These are phyloP conservation scores for Eidolon helvum DNA, from an alignment of 2,113 vertebrate genomes.

Conservation along the genomic window DNA sequence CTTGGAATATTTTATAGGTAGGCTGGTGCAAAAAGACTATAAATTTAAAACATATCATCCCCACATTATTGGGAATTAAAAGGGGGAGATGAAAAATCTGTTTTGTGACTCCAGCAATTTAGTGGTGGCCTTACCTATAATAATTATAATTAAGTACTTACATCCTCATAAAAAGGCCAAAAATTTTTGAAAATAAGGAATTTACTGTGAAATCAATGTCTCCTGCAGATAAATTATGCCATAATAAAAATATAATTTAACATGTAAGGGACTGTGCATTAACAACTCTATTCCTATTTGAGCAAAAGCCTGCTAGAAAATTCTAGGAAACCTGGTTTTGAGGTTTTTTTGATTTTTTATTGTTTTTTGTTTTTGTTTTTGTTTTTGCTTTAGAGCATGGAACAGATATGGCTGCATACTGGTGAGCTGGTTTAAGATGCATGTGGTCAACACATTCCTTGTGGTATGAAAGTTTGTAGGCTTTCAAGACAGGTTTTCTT, in stretches of 20 bases:
- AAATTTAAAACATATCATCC: not conserved
- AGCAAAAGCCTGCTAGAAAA: not conserved
- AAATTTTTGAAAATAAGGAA: not conserved
- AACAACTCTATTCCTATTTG: not conserved
- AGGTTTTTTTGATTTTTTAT: not conserved
- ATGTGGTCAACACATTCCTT: slow-evolving; percentile 42
- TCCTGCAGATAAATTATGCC: not conserved
- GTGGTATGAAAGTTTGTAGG: not conserved
- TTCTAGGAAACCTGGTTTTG: not conserved
- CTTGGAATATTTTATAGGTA: not conserved
- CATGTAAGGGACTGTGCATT: not conserved
- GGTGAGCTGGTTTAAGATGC: not conserved
- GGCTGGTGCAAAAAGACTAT: not conserved
- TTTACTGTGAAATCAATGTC: not conserved
- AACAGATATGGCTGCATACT: not conserved
- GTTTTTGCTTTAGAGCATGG: not conserved
- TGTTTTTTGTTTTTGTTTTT: not conserved
- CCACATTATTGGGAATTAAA: not conserved
- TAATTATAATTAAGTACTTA: not conserved
- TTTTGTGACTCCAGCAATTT: not conserved
- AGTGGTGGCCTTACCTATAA: not conserved
- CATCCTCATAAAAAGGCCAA: not conserved
- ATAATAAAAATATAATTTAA: not conserved
- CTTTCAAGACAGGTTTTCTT: slow-evolving; percentile 41
- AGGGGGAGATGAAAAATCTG: not conserved